Base-by-base conservation (phyloP, 2,888 invertebrate species). In the Cryptops parisi region DNA sequence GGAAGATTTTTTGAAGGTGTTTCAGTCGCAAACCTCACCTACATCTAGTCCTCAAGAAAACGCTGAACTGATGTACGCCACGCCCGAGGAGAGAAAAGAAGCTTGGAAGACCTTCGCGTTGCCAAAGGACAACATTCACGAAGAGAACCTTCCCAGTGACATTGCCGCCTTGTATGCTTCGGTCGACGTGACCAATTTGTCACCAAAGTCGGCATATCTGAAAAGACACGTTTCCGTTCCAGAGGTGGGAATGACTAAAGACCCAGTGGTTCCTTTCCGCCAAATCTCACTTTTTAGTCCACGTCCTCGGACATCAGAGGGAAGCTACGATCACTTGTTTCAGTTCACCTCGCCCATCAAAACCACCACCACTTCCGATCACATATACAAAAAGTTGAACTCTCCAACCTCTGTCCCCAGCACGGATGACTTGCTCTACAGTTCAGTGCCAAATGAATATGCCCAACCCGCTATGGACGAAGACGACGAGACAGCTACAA, bases 91-190 rank as follows among this genome's bases (percentile, higher is more conserved):
- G 33, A 24, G 56, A n/a, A 22, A n/a, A 4, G 56, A 54, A 12
- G 56, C 56, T 2, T 56, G 56, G 56, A 54, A 54, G 40, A 54
- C 48, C n/a, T 54, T 54, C 33, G 56, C 23, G 6, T 15, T 41
- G 33, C 52, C 51, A 23, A 44, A 12, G 3, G 56, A 56, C 19
- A 43, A 54, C 19, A 43, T 54, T 22, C 56, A 56, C 38, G 46
- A 23, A 19, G 56, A 56, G 22, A 54, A 15, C 2, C 6, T 39
- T 2, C 25, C 40, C 9, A 41, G 27, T 3, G 41, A 47, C 3
- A 23, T 12, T 9, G 53, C 25, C 4, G 33, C 41, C 22, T 12
- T 53, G 2, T 41, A 46, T 22, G 48, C 47, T 23, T 40, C 53
- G 12, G 53, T 53, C 6, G 47, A 47, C n/a, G 38, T 41, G 1